Percentiles rank a stretch among this genome's conserved stretches.
These are phyloP conservation scores for Chunga burmeisteri DNA, from an alignment of 2,113 vertebrate species.

Conservation along the genomic window DNA sequence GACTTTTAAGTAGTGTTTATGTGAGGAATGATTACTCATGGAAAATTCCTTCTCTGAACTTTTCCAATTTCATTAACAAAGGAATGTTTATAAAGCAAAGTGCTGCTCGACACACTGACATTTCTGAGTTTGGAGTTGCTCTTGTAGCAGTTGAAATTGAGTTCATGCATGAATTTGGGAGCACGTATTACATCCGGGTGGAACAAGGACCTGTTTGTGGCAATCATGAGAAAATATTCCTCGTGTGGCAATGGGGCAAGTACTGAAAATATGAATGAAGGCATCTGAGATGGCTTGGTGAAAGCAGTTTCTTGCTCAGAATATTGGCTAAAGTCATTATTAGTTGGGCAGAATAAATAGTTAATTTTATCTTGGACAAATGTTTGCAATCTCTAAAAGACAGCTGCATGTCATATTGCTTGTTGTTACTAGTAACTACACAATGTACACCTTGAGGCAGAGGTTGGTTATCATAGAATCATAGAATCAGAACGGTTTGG, in stretches of 20 bases:
- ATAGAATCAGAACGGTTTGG: too few relatives aligned
- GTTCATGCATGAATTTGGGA: neutral
- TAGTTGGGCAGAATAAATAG: neutral
- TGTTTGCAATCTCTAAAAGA: neutral
- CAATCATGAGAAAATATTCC: neutral
- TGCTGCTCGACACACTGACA: neutral
- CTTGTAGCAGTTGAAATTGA: conserved; percentile 6
- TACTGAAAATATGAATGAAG: neutral
- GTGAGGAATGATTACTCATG: conserved; percentile 15
- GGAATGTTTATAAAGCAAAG: conserved; percentile 46
- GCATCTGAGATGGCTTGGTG: neutral
- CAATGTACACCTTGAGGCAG: neutral
- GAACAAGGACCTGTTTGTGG: neutral
- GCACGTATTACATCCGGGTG: neutral
- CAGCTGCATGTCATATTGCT: neutral
- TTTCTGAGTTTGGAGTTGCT: neutral
- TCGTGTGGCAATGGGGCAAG: neutral
- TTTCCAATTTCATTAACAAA: conserved; percentile 50
- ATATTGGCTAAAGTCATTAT: neutral
- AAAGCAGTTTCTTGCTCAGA: neutral
- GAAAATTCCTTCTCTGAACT: conserved; percentile 44
- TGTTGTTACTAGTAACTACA: neutral
- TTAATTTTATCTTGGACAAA: neutral
- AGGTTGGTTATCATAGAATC: neutral
- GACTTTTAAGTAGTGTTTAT: neutral